These are phyloP conservation scores for Laspeyria flexula DNA, from an alignment of 2,888 invertebrate genomes.

Conservation along the genomic window DNA sequence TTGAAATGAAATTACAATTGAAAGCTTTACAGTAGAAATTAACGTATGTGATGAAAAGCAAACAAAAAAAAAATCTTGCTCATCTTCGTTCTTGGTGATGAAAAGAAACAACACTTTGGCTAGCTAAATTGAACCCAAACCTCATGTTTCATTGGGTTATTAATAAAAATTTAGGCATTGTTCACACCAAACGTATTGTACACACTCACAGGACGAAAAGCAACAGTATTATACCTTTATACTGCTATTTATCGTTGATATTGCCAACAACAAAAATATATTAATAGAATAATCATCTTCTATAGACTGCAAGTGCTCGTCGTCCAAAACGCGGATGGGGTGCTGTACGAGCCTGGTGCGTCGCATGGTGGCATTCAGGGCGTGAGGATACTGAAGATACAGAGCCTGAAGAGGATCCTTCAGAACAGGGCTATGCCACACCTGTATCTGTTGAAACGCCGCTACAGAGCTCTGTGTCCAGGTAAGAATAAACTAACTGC, in stretches of 20 bases:
- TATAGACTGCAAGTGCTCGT: slow-evolving; percentile 57
- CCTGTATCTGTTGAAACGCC: slow-evolving; percentile 95
- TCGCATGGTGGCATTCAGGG: slow-evolving; percentile 96
- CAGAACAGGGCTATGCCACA: slow-evolving; percentile 92
- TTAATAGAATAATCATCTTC: neutral
- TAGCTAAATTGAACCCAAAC: neutral
- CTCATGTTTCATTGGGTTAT: no score
- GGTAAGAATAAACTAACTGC: slow-evolving; percentile 72
- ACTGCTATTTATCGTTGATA: no score
- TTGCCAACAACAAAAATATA: neutral
- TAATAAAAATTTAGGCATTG: no score
- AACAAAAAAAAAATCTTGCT: neutral
- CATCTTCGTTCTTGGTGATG: neutral
- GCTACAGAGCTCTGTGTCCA: slow-evolving; percentile 93
- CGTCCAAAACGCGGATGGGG: slow-evolving; percentile 78
- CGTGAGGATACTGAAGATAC: slow-evolving; percentile 93
- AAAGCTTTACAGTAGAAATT: neutral
- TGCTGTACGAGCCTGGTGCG: slow-evolving; percentile 91
- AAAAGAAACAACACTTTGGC: neutral
- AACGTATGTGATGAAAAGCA: neutral
- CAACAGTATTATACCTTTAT: neutral
- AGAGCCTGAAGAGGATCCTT: slow-evolving; percentile 91
- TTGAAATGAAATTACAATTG: no score
- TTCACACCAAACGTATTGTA: no score
- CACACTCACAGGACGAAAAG: no score